Evolutionary conservation across 2,797 vertebrate species (phyloP).

Genomic region (Lagodon rhomboides): DNA sequence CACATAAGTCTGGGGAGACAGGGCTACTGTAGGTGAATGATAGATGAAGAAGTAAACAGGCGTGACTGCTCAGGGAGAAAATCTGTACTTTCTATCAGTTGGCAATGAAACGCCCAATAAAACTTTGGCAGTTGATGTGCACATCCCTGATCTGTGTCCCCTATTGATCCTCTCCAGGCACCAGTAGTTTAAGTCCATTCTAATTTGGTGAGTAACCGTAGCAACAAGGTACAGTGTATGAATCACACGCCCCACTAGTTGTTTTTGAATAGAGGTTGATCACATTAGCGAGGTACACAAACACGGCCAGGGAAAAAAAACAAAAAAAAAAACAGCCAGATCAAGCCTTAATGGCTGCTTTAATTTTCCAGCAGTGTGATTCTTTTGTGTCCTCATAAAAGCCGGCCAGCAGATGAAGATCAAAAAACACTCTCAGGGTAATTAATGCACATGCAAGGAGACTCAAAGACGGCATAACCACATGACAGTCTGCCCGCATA

Average conservation of each 20-base stretch:
- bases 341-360: slow-evolving; percentile 60
- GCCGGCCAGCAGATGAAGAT: slow-evolving; percentile 48
- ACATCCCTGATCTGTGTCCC: slow-evolving; percentile 40
- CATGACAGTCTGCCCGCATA: slow-evolving; percentile 24
- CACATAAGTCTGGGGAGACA: neutral
- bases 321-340: neutral
- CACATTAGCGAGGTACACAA: slow-evolving; percentile 53
- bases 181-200: slow-evolving; percentile 41
- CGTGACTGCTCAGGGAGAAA: slow-evolving; percentile 29
- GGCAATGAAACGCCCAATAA: slow-evolving; percentile 36
- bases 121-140: slow-evolving; percentile 17
- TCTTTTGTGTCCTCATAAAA: slow-evolving; percentile 64
- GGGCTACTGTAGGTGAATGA: slow-evolving; percentile 13
- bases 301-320: neutral
- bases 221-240: slow-evolving; percentile 48
- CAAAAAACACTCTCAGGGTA: slow-evolving; percentile 49
- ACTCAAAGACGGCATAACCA: slow-evolving; percentile 39
- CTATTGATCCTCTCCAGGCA: slow-evolving; percentile 52
- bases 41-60: slow-evolving; percentile 51
- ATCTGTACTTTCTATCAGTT: slow-evolving; percentile 30
- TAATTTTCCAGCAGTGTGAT: slow-evolving; percentile 51
- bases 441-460: slow-evolving; percentile 56
- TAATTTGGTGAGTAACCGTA: slow-evolving; percentile 67
- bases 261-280: slow-evolving; percentile 51
- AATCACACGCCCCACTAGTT: slow-evolving; percentile 49